Base-by-base conservation (phyloP, 2,888 invertebrate genomes). In the Caenorhabditis angaria region DNA sequence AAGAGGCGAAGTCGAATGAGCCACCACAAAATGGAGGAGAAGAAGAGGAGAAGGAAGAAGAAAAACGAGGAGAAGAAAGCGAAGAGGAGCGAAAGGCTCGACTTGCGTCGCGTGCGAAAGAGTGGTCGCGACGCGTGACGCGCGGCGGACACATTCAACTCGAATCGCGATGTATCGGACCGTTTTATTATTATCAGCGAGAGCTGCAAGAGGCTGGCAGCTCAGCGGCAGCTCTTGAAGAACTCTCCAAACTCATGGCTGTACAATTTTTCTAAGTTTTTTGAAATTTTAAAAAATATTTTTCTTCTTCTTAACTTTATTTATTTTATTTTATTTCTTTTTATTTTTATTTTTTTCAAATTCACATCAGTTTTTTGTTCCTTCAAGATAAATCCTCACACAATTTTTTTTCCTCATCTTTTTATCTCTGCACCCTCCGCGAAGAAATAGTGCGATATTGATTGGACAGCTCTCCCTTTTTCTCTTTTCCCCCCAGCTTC, bases 41-140 rank as follows among this genome's bases (percentile, higher is more conserved):
- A 12, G 51, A 35, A 4, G 68, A 65, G 5, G 62, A 65, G 2
- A 68, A 69, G 14, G 51, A 48, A 25, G 41, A 62, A 14, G 14
- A 2, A n/a, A 61, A 61, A 22, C 28, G 20, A 29, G 65, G n/a
- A 28, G 24, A 35, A 57, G 78, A 78, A 64, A 68, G 63, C 14
- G 71, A 61, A 24, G 83, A 82, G 62, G 79, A 74, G 54, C 75
- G 82, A 12, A 75, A 74, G 64, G 76, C 70, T 60, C 79, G 83
- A 51, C 72, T 85, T 63, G 83, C 81, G 35, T 41, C 59, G 59
- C 65, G 70, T 54, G 65, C 62, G 61, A 70, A 61, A 62, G 70
- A 70, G 65, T 47, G 62, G 59, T 32, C 67, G 68, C 67, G 65
- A 47, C 61, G 72, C 61, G 72, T 67, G 55, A 60, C 72, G 57